Base-by-base conservation (phyloP, 92 coral and sea anemone genomes). In the Porites evermanni region DNA sequence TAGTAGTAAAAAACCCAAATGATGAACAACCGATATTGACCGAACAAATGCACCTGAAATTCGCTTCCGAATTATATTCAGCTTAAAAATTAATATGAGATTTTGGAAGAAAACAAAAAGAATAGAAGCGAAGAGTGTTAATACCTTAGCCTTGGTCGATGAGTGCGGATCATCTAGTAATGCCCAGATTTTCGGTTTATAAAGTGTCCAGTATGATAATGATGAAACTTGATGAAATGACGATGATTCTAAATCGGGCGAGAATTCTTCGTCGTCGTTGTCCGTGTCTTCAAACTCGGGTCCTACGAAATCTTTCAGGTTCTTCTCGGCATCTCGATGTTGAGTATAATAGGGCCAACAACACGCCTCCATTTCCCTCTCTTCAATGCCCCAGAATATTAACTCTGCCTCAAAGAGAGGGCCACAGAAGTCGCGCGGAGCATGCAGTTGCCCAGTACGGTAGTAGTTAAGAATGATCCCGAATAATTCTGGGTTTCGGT, bases 311-410 rank as follows among this genome's bases (percentile, higher is more conserved):
- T 97, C 98, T 69, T 97, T 93, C 26, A 97, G 80, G 64, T 97
- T 95, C 64, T 95, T 94, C 75, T 97, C 99, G 0, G 99, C 99
- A 52, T 97, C 99, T 24, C 99, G 88, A 64, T 97, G 99, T 69
- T 97, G 99, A 1, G 93, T 93, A 70, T 95, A 97, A 38, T 89
- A 93, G 0, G 97, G 96, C 99, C 99, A 97, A 76, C 99, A 97
- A 58, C 99, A 97, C 2, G 99, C 98, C 47, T 97, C 99, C 99
- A 97, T 97, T 17, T 97, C 98, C 58, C 83, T 95, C 71, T 97
- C 99, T 18, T 95, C 98, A 38, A 97, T 97, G 17, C 99, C 99
- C 99, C 99, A 97, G 70, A 95, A 97, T 29, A 63, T 79, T n/a
- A 97, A 91, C 64, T 97, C 99, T 6, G 92, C 94, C 67, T 95